Percentiles rank a stretch among this genome's conserved stretches.
Evolutionary conservation across 2,888 invertebrate species (phyloP).

Genomic region (Hartigia nigra): DNA sequence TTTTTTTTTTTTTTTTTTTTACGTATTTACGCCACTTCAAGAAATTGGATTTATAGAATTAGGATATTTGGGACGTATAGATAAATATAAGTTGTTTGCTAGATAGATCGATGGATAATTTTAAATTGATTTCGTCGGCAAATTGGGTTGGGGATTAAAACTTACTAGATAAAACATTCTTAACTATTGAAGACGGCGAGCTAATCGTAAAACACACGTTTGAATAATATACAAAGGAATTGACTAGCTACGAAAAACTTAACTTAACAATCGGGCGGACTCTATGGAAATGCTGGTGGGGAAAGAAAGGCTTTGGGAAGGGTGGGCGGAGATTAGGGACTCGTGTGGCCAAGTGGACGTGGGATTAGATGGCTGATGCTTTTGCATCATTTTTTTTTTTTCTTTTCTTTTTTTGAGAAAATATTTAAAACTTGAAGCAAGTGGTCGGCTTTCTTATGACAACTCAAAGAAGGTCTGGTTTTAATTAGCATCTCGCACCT

Average conservation of each 20-base stretch:
- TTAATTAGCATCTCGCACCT: conserved; percentile 41
- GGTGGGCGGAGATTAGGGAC: background rate
- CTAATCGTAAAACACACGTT: conserved; percentile 32
- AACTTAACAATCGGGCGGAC: conserved; percentile 54
- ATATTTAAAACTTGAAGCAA: background rate
- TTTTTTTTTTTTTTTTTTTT: too few species aligned
- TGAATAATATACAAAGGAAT: conserved; percentile 46
- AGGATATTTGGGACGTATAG: background rate
- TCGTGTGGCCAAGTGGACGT: background rate
- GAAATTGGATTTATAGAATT: background rate
- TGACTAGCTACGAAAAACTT: conserved; percentile 54
- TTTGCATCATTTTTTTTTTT: background rate
- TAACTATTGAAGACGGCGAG: conserved; percentile 35
- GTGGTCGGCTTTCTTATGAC: background rate
- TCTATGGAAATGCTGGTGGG: conserved; percentile 4
- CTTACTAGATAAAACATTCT: conserved; percentile 29
- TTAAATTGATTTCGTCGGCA: conserved; percentile 7
- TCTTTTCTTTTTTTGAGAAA: background rate
- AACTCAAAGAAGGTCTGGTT: background rate
- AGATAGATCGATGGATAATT: background rate
- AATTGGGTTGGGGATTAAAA: conserved; percentile 19
- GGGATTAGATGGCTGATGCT: background rate
- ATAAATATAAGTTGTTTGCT: background rate
- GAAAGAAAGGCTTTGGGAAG: background rate
- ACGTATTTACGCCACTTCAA: background rate